phyloP scores from a whole-genome alignment of 2,888 invertebrate species.

The Drosophila paranaensis region DNA sequence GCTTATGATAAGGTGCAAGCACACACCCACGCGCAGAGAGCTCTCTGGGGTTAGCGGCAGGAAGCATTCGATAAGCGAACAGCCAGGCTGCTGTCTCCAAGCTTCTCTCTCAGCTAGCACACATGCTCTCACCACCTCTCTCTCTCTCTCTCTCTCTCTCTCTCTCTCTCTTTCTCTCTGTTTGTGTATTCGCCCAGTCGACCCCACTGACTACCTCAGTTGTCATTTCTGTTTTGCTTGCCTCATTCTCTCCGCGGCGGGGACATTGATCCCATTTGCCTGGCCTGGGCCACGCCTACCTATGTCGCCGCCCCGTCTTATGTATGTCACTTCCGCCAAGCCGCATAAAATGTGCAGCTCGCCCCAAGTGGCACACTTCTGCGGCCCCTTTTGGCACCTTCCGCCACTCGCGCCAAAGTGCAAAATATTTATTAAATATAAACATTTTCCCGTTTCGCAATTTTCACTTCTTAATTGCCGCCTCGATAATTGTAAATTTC shows the following conservation, averaged over 20 bases:
- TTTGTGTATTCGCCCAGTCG: not conserved
- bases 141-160: not conserved
- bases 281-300: slow-evolving; percentile 19
- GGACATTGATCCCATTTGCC: slow-evolving; percentile 77
- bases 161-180: not conserved
- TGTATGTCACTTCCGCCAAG: slow-evolving; percentile 75
- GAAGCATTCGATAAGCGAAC: slow-evolving; percentile 58
- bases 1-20: slow-evolving; percentile 49
- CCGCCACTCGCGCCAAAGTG: not conserved
- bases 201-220: slow-evolving; percentile 25
- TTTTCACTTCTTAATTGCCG: slow-evolving; percentile 37
- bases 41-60: slow-evolving; percentile 12
- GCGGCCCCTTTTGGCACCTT: slow-evolving; percentile 18
- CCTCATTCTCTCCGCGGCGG: slow-evolving; percentile 68
- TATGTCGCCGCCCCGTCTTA: slow-evolving; percentile 25
- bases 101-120: slow-evolving; percentile 1
- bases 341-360: slow-evolving; percentile 17
- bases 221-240: slow-evolving; percentile 71
- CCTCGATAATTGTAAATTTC: slow-evolving; percentile 36
- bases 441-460: slow-evolving; percentile 1
- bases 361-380: slow-evolving; percentile 45
- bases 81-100: slow-evolving; percentile 15
- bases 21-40: not conserved
- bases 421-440: slow-evolving; percentile 8
- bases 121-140: slow-evolving; percentile 3